phyloP scores from a whole-genome alignment of 2,888 invertebrate genomes.

The Timandra comae region DNA sequence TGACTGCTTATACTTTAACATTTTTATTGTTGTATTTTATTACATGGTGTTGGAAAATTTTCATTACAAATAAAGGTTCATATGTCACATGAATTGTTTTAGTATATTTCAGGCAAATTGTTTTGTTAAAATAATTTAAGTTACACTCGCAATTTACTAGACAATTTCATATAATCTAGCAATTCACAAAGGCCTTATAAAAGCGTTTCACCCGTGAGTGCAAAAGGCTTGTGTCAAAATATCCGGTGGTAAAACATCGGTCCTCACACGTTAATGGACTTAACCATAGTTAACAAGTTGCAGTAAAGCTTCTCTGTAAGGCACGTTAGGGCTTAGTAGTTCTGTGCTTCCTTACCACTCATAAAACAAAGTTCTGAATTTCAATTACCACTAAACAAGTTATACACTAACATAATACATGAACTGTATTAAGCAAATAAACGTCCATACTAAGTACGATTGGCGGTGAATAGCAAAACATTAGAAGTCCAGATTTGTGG shows the following conservation, averaged over 20 bases:
- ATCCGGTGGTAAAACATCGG: constrained; percentile 50
- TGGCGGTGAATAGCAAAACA: constrained; percentile 20
- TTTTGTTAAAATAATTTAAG: no score
- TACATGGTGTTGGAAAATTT: background rate
- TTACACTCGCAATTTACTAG: no score
- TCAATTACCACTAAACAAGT: no score
- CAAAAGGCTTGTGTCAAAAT: constrained; percentile 46
- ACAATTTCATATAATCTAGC: constrained; percentile 5
- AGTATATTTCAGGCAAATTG: no score
- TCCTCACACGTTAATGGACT: constrained; percentile 55
- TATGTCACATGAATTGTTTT: no score
- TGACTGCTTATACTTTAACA: constrained; percentile 43
- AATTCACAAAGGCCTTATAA: constrained; percentile 34
- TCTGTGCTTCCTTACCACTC: constrained; percentile 36
- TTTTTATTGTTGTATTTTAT: constrained; percentile 37
- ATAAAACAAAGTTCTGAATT: constrained; percentile 10
- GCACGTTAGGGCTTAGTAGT: constrained; percentile 26
- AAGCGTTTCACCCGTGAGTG: constrained; percentile 49
- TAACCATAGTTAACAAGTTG: constrained; percentile 48
- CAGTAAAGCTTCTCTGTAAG: constrained; percentile 21
- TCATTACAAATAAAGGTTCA: no score
- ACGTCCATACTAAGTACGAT: no score
- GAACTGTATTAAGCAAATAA: no score
- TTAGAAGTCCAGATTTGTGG: constrained; percentile 45
- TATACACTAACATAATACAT: constrained; percentile 12